A percentile compares a stretch with the other conserved stretches of the same genome.
phyloP scores from a whole-genome alignment of 2,888 invertebrate genomes.

The Pachycephus smyrnensis region DNA sequence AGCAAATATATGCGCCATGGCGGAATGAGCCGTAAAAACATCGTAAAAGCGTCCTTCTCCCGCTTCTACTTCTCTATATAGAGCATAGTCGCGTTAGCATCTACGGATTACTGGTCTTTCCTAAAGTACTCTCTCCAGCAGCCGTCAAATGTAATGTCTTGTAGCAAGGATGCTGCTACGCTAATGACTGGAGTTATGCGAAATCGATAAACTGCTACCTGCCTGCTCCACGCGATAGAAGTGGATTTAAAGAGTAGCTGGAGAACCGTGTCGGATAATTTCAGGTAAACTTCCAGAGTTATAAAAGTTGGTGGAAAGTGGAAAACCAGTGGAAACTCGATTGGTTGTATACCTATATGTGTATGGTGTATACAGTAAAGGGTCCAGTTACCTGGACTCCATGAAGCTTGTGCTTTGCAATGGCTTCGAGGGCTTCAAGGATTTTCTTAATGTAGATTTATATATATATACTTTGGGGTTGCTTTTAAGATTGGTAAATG shows the following conservation, averaged over 20 bases:
- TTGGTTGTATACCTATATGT: too few relatives aligned
- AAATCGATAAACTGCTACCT: background rate
- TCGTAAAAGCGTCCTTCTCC: slow-evolving; percentile 33
- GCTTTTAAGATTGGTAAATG: background rate
- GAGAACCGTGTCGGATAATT: background rate
- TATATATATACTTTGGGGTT: background rate
- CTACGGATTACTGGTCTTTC: background rate
- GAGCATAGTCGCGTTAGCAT: background rate
- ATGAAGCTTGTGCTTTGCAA: background rate
- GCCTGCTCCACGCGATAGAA: background rate
- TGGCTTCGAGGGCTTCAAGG: background rate
- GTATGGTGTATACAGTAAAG: background rate
- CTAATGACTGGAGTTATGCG: background rate
- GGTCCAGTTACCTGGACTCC: background rate
- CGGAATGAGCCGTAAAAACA: slow-evolving; percentile 45
- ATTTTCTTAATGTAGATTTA: background rate
- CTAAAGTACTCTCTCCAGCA: background rate
- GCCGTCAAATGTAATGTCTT: background rate
- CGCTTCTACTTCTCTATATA: background rate
- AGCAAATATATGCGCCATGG: slow-evolving; percentile 37
- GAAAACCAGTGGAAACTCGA: background rate
- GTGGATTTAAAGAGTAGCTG: background rate
- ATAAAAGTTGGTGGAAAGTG: background rate
- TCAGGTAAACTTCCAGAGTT: background rate
- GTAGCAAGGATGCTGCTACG: background rate